Conservation (phyloP, 2,888 invertebrate species). For the Muschampia plurimacula region DNA sequence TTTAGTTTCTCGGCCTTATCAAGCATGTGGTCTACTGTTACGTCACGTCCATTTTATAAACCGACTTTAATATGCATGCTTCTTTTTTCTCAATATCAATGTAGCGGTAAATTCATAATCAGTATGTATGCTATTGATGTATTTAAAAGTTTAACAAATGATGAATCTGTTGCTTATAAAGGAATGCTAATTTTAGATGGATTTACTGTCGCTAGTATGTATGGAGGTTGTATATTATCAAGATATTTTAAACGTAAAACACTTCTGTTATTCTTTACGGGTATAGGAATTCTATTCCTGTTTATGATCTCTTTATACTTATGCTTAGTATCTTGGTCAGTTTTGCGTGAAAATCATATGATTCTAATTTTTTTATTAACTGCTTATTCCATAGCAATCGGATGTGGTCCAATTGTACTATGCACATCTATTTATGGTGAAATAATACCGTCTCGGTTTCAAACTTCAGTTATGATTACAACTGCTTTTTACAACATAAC, state of each 20-base stretch:
- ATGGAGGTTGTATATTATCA: background rate
- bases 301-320: background rate
- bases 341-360: background rate
- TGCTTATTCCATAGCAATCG: background rate
- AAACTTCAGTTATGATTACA: background rate
- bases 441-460: constrained; percentile 3
- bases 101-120: background rate
- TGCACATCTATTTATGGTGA: constrained; percentile 1
- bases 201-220: constrained; percentile 1
- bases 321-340: background rate
- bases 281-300: background rate
- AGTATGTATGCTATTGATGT: constrained; percentile 7
- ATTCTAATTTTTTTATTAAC: background rate
- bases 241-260: background rate
- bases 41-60: constrained; percentile 1
- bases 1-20: background rate
- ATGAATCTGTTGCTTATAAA: constrained; percentile 1
- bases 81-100: background rate
- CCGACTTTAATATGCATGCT: background rate
- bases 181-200: background rate
- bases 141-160: background rate
- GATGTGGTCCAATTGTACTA: background rate
- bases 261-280: background rate
- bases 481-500: background rate
- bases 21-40: background rate